Percentiles rank a stretch among this genome's conserved stretches.
Evolutionary conservation across 1,140 invertebrate species (phyloP).

Genomic region (Heliconius congener): DNA sequence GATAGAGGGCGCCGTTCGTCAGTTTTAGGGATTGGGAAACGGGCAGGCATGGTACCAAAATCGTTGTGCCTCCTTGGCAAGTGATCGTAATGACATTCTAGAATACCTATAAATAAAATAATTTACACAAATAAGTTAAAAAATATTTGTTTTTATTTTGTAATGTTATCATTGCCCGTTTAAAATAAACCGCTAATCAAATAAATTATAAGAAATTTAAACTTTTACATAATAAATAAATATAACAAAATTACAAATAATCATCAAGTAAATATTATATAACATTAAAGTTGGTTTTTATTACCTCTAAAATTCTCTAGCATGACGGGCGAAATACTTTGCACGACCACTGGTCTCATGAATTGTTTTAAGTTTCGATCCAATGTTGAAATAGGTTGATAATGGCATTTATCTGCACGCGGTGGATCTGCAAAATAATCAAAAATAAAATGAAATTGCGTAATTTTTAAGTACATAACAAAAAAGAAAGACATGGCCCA

Average conservation of each 20-base stretch:
- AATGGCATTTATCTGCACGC: constrained; percentile 64
- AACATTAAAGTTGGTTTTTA: not conserved
- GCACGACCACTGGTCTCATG: constrained; percentile 76
- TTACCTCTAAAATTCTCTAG: constrained; percentile 80
- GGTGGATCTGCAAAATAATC: constrained; percentile 64
- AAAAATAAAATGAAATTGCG: constrained; percentile 21
- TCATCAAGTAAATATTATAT: constrained; percentile 5
- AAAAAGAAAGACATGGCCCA: constrained; percentile 78
- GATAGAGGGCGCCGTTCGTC: constrained; percentile 50
- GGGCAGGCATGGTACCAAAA: constrained; percentile 50
- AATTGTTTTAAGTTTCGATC: constrained; percentile 76
- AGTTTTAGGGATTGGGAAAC: constrained; percentile 54
- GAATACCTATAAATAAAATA: constrained; percentile 64
- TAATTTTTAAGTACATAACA: constrained; percentile 35
- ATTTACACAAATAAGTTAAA: too few relatives aligned
- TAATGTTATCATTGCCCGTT: too few relatives aligned
- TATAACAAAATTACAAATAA: too few relatives aligned
- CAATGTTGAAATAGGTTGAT: constrained; percentile 74
- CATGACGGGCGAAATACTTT: constrained; percentile 78
- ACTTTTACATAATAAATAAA: too few relatives aligned
- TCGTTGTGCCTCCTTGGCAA: constrained; percentile 65
- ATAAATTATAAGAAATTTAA: too few relatives aligned
- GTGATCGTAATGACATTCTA: constrained; percentile 80
- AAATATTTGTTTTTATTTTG: too few relatives aligned
- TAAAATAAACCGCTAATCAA: too few relatives aligned